These are phyloP conservation scores for Dilophus febrilis DNA, from an alignment of 2,888 invertebrate species.

Conservation along the genomic window DNA sequence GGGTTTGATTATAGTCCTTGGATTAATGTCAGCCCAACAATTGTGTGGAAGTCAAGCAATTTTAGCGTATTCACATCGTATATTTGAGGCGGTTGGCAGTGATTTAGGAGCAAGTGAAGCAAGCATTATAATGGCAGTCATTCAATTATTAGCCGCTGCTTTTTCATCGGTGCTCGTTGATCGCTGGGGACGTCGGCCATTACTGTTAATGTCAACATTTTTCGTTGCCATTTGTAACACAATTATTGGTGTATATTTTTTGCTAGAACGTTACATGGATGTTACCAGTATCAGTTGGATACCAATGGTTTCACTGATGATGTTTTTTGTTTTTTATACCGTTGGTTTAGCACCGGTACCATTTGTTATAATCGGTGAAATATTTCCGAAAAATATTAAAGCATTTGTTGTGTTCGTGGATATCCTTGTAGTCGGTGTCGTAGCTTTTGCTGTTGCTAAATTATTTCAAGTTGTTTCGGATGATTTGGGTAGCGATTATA, in stretches of 20 bases:
- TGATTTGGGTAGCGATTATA: conserved; percentile 34
- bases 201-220: conserved; percentile 41
- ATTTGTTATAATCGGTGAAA: conserved; percentile 43
- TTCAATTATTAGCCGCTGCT: conserved; percentile 37
- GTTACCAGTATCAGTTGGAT: conserved; percentile 34
- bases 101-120: conserved; percentile 33
- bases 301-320: conserved; percentile 39
- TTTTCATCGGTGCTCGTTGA: conserved; percentile 41
- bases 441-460: conserved; percentile 41
- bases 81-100: conserved; percentile 38
- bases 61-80: conserved; percentile 40
- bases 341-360: conserved; percentile 45
- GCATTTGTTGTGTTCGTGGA: conserved; percentile 45
- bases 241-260: conserved; percentile 38
- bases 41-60: conserved; percentile 43
- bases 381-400: conserved; percentile 45
- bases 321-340: conserved; percentile 43
- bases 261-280: conserved; percentile 31
- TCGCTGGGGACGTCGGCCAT: conserved; percentile 39
- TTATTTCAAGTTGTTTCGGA: conserved; percentile 37
- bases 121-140: conserved; percentile 36
- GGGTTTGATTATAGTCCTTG: conserved; percentile 39
- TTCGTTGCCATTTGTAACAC: conserved; percentile 36
- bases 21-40: conserved; percentile 42
- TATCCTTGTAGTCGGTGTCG: conserved; percentile 39